Percentiles rank a stretch among this genome's conserved stretches.
Conservation (phyloP, 2,797 vertebrate species). For the Psittacula echo region DNA sequence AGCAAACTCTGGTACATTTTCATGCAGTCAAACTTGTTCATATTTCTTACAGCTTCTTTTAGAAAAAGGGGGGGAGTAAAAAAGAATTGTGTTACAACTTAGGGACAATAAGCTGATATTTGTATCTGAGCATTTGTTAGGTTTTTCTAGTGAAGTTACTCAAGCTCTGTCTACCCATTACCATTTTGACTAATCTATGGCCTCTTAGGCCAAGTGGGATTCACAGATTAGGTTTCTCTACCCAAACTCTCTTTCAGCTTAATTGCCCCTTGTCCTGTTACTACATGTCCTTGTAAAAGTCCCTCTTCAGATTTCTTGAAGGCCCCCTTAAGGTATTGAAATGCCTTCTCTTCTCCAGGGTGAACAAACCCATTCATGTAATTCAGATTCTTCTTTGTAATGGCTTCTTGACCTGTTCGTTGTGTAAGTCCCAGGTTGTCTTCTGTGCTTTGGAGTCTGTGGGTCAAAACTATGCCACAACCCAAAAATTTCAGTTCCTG, state of each 20-base stretch:
- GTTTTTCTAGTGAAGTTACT: not conserved
- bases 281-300: not conserved
- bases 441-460: not conserved
- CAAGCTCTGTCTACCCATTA: not conserved
- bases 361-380: not conserved
- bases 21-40: not conserved
- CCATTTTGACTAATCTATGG: not conserved
- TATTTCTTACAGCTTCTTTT: not conserved
- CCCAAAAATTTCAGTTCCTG: not conserved
- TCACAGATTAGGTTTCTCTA: not conserved
- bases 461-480: not conserved
- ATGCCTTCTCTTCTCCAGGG: not conserved
- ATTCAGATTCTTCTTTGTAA: not conserved
- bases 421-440: not conserved
- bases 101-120: not conserved
- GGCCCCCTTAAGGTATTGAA: not conserved
- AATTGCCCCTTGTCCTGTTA: not conserved
- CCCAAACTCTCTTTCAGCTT: not conserved
- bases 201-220: not conserved
- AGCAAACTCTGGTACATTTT: not conserved
- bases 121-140: not conserved
- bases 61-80: not conserved
- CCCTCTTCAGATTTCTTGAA: not conserved
- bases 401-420: not conserved
- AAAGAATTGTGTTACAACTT: not conserved